Evolutionary conservation across 2,888 invertebrate genomes (phyloP), one percentile per base, ranked within the genome.

Genomic region (Archips crataeganus): DNA sequence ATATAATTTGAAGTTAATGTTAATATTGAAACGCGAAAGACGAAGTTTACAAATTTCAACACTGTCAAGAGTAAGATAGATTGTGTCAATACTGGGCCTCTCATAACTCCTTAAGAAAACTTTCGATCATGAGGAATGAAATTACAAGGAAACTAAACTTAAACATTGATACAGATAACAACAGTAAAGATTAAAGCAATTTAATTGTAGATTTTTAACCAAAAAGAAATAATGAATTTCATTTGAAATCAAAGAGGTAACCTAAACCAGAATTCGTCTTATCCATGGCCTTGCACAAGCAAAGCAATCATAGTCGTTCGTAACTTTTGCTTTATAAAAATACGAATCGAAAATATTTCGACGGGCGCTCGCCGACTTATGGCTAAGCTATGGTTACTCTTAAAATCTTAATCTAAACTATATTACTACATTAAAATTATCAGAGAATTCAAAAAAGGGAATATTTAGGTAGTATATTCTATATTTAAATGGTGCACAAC

Each of bases 401-500:
- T 92, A 92, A 86, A 84, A 79, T 81, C 93, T 93, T 94, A 92
- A 80, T 91, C 91, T 88, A 80, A 87, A 88, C 92, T 91, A 91
- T 85, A 78, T 77, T 82, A 84, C 94, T 94, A 94, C 92, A 73
- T 91, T 94, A 94, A 94, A 94, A 94, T 94, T 94, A 93, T 94
- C 93, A 92, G 92, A 94, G 91, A 94, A 93, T 93, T 90, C 93
- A 92, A 94, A 93, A 93, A 90, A 90, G 93, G 94, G 93, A 91
- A 91, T 92, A 92, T 90, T 93, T 91, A 90, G 88, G 89, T 90
- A 88, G 82, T 87, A 84, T 88, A 87, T 87, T 88, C 92, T 94
- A 93, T 92, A 90, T 89, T 88, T 92, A 92, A 92, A 88, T 91
- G 92, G 94, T 94, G 94, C 94, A 94, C 94, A 94, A 94, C 94